Evolutionary conservation across 2,113 vertebrate species (phyloP).

Genomic region (Globicephala melas): DNA sequence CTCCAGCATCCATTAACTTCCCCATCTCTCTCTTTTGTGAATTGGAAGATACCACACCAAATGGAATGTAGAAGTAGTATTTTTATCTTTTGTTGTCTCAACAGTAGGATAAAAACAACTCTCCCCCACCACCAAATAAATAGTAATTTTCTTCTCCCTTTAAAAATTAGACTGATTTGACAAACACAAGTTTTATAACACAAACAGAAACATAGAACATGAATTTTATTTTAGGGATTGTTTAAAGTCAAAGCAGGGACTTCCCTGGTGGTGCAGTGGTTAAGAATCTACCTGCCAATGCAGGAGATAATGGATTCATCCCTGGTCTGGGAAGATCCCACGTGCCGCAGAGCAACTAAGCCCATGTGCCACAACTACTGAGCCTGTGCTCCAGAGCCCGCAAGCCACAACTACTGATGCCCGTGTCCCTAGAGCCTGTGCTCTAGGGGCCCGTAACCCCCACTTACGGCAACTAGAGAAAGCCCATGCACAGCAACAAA

Average conservation of each 20-base stretch:
- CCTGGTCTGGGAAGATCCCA: no score
- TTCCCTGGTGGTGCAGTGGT: no score
- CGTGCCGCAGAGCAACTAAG: no score
- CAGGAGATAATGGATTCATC: no score
- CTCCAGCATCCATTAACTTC: background rate
- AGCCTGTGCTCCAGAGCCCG: no score
- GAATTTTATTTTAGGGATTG: conserved; percentile 23
- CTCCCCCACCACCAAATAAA: background rate
- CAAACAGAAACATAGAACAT: background rate
- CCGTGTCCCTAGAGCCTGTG: no score
- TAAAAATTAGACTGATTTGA: background rate
- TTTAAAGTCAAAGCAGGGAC: background rate
- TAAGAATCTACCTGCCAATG: no score
- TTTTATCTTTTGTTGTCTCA: conserved; percentile 7
- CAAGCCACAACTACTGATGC: no score
- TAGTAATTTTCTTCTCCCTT: background rate
- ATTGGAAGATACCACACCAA: background rate
- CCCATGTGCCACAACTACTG: no score
- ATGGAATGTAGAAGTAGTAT: background rate
- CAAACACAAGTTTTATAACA: background rate
- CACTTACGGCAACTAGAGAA: no score
- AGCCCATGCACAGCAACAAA: no score
- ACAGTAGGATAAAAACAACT: background rate
- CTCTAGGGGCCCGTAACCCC: no score
- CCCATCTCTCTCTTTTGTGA: background rate